phyloP scores from a whole-genome alignment of 2,888 invertebrate genomes.

The Oxystoma pomonae region DNA sequence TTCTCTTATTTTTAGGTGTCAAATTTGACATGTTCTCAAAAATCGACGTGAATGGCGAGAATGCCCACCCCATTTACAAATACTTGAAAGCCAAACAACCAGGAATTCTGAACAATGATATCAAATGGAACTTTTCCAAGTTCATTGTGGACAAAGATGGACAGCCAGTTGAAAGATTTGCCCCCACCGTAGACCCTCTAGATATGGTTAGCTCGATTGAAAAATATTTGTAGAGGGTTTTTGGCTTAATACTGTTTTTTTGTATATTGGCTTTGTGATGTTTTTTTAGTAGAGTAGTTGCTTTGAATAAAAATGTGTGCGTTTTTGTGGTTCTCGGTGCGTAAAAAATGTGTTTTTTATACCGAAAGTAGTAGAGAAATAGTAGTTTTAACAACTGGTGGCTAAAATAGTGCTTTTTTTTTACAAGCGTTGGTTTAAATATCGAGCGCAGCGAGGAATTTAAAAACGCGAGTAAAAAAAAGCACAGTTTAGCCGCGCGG shows the following conservation, averaged over 20 bases:
- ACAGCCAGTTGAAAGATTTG: slow-evolving; percentile 30
- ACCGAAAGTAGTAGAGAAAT: no score
- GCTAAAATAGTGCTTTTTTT: no score
- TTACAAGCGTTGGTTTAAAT: no score
- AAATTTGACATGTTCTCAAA: slow-evolving; percentile 75
- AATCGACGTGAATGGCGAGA: slow-evolving; percentile 63
- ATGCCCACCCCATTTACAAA: slow-evolving; percentile 62
- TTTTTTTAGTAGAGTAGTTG: background rate
- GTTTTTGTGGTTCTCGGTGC: background rate
- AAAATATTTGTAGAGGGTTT: background rate
- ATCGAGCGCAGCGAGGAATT: no score
- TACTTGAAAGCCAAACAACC: slow-evolving; percentile 57
- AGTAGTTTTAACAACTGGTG: no score
- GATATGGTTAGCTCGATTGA: background rate
- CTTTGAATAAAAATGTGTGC: background rate
- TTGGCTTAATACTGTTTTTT: no score
- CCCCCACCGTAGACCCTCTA: background rate
- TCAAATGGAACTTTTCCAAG: slow-evolving; percentile 91
- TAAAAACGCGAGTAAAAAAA: no score
- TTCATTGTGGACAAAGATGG: slow-evolving; percentile 76
- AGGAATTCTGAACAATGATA: slow-evolving; percentile 56
- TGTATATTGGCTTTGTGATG: background rate
- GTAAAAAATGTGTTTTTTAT: no score
- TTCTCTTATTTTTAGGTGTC: slow-evolving; percentile 49
- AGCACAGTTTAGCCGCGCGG: no score